phyloP scores from a whole-genome alignment of 2,888 invertebrate species.

The Phragmatobia fuliginosa region DNA sequence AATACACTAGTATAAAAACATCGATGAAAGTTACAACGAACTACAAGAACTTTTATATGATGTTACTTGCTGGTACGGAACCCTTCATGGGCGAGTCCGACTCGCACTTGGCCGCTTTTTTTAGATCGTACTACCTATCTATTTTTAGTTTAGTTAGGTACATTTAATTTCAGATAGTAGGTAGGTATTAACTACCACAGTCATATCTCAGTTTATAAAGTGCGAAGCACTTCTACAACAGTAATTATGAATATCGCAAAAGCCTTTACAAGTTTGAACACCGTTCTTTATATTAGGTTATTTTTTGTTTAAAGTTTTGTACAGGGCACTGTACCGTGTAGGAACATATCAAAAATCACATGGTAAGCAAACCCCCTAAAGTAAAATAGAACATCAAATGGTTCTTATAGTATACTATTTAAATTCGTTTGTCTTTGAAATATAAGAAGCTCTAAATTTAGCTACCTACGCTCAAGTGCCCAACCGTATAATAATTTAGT shows the following conservation, averaged over 20 bases:
- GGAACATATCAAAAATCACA: background rate
- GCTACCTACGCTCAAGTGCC: constrained; percentile 17
- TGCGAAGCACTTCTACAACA: background rate
- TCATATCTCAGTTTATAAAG: background rate
- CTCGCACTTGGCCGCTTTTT: too few relatives aligned
- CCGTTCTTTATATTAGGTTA: background rate
- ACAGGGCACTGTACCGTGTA: background rate
- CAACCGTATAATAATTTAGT: constrained; percentile 21
- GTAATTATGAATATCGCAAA: background rate
- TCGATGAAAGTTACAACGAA: too few relatives aligned
- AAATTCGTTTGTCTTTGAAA: constrained; percentile 34
- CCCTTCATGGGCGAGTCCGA: too few relatives aligned
- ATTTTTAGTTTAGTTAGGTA: background rate
- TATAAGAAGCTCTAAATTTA: constrained; percentile 49
- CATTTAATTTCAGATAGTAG: background rate
- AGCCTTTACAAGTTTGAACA: background rate
- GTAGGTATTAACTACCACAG: too few relatives aligned
- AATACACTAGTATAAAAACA: too few relatives aligned
- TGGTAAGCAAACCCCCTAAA: background rate
- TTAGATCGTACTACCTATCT: background rate
- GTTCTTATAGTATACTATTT: constrained; percentile 17
- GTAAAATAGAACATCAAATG: constrained; percentile 11
- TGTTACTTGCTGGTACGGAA: too few relatives aligned
- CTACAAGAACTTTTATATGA: too few relatives aligned
- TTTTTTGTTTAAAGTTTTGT: background rate